Evolutionary conservation across 1,140 invertebrate genomes (phyloP), one percentile per base, ranked within the genome.

Genomic region (Brevipalpus yothersi): DNA sequence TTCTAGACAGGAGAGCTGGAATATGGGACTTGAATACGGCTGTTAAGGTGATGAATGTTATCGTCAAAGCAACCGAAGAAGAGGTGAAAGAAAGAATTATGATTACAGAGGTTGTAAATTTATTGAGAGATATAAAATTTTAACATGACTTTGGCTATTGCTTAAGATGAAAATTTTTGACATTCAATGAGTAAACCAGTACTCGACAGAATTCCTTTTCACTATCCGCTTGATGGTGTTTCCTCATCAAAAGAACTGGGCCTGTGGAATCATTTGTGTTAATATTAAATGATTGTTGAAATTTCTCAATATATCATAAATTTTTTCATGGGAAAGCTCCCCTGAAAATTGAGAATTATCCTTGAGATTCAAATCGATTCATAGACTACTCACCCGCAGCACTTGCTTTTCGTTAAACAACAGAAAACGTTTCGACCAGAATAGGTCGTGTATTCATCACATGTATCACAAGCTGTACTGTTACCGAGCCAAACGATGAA

Each of bases 51-150:
- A 66, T 66, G 55, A 56, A 61, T 41, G 17, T 68, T 12, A 60
- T 66, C 15, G 58, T 60, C 43, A 60, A 55, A 40, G 65, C 67
- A 42, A 66, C 64, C 31, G 63, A 67, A 45, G n/a, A 61, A 31
- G 47, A 61, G 45, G 68, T 65, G 60, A 66, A 62, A 47, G 60
- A 61, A n/a, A 53, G 67, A 49, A 67, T 67, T 11, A 62, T 62
- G n/a, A 68, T 68, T 67, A 31, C 4, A 13, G 8, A 49, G 15
- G n/a, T 58, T 17, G 10, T 31, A 39, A 39, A 58, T 15, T 23
- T 43, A 43, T 43, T 57, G 53, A 54, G 21, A 54, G 21, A 17
- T 54, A 19, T 54, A 54, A 54, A 31, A 31, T 31, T 31, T 31
- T 31, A 5, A 31, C 5, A 31, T 31, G 31, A 31, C 31, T 31